Evolutionary conservation across 2,113 vertebrate genomes (phyloP).

Genomic region (Phainopepla nitens): DNA sequence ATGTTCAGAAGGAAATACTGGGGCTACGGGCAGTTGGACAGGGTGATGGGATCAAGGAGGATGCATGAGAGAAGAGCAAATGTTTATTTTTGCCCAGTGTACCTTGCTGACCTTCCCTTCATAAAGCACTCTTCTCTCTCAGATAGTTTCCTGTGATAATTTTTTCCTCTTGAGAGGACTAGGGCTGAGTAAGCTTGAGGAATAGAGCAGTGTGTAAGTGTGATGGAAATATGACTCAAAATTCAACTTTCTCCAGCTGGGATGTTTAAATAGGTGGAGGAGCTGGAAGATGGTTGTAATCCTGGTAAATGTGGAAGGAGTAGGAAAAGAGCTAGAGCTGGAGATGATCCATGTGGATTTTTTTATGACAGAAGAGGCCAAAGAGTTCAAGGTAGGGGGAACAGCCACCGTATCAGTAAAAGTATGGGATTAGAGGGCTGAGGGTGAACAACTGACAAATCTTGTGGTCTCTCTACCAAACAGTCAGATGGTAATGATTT

Average conservation of each 20-base stretch:
- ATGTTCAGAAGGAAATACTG: background rate
- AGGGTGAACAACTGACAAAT: background rate
- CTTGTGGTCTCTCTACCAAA: background rate
- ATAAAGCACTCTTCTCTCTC: background rate
- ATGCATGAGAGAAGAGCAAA: background rate
- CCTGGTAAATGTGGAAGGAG: background rate
- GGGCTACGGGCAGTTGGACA: rapidly evolving
- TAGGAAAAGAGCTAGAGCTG: background rate
- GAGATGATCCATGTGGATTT: background rate
- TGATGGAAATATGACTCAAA: background rate
- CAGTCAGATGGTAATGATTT: background rate
- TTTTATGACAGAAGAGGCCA: background rate
- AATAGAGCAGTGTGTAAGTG: background rate
- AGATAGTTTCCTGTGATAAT: background rate
- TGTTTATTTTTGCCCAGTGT: background rate
- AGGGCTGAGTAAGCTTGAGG: background rate
- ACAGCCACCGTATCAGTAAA: background rate
- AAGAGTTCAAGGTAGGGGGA: background rate
- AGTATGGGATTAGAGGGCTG: background rate
- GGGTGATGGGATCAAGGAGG: background rate
- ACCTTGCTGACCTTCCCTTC: background rate
- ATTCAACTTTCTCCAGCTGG: background rate
- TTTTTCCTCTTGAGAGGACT: background rate
- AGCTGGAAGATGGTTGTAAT: background rate
- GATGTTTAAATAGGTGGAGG: background rate